Conservation (phyloP, 2,113 vertebrate species). For the Pseudorectes ferrugineus region DNA sequence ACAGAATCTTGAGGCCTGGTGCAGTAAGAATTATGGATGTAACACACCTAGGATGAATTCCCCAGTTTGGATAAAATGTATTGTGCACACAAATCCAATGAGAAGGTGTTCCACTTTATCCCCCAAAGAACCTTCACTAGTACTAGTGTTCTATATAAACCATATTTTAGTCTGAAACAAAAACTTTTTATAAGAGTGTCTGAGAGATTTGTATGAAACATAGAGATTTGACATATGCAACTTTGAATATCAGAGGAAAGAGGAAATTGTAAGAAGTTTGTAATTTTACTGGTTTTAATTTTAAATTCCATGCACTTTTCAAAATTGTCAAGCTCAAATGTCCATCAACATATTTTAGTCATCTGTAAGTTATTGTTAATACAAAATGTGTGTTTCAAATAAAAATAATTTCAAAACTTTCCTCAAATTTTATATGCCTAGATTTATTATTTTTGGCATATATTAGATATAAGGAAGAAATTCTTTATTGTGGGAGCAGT, state of each 20-base stretch:
- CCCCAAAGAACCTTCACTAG: fast-evolving
- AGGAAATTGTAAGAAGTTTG: neutral
- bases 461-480: neutral
- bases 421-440: neutral
- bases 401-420: neutral
- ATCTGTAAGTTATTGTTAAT: neutral
- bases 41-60: neutral
- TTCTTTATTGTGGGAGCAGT: neutral
- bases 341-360: neutral
- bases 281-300: neutral
- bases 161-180: neutral
- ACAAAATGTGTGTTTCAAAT: neutral
- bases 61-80: neutral
- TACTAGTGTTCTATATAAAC: neutral
- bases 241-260: neutral
- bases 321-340: neutral
- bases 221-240: neutral
- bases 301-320: neutral
- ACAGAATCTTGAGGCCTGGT: neutral
- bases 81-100: neutral
- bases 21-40: neutral
- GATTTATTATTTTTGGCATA: neutral
- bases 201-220: neutral
- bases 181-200: neutral
- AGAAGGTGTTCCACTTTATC: neutral